A percentile compares a stretch with the other conserved stretches of the same genome.
Conservation (phyloP, 2,797 vertebrate species). For the Pseudochirops cupreus region DNA sequence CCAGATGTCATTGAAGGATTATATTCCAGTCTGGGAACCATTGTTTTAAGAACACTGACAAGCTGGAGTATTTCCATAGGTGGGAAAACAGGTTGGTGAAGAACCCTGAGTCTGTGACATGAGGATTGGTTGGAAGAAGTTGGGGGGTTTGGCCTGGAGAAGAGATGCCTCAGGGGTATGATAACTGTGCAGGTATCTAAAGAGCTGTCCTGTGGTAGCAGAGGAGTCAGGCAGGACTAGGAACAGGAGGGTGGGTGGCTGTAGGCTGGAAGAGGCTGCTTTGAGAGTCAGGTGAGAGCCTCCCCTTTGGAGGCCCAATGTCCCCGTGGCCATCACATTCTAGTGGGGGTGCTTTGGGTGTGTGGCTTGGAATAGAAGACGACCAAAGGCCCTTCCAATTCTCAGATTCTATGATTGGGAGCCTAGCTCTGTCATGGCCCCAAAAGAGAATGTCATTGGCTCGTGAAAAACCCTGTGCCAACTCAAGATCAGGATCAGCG, state of each 20-base stretch:
- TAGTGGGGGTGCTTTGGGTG: not conserved
- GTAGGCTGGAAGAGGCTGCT: not conserved
- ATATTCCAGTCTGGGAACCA: not conserved
- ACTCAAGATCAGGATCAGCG: not conserved
- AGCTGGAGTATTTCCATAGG: not conserved
- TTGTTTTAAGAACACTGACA: not conserved
- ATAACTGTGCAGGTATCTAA: not conserved
- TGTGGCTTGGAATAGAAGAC: not conserved
- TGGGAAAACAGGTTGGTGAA: not conserved
- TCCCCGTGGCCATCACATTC: not conserved
- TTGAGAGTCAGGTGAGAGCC: not conserved
- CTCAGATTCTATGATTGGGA: not conserved
- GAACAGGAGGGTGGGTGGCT: accelerated
- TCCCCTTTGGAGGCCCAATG: not conserved
- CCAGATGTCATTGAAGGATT: not conserved
- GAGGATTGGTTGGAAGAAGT: not conserved
- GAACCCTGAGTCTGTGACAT: not conserved
- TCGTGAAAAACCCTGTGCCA: not conserved
- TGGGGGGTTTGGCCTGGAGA: not conserved
- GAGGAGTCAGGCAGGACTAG: not conserved
- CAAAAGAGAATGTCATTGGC: not conserved
- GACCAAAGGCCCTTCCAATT: not conserved
- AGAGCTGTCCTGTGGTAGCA: not conserved
- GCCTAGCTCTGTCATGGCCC: not conserved
- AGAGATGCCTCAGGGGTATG: not conserved